phyloP scores from a whole-genome alignment of 2,797 vertebrate genomes.

The Okamejei kenojei region DNA sequence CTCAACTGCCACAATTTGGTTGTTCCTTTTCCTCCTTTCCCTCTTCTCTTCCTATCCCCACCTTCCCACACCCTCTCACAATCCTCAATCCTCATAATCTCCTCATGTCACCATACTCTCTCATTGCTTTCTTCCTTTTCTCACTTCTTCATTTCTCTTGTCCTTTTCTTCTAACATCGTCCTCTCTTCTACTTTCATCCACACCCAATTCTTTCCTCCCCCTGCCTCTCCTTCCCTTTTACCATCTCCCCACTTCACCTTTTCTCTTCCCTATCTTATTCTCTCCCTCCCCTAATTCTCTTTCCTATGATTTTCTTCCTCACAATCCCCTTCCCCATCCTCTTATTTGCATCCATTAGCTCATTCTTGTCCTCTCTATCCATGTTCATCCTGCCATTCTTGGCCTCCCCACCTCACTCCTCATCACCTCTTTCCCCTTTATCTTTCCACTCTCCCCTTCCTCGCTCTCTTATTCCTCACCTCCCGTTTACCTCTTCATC shows the following conservation, averaged over 20 bases:
- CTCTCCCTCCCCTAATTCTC: not conserved
- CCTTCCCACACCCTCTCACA: not conserved
- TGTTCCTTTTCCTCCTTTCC: not conserved
- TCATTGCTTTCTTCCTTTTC: not conserved
- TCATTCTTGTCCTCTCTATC: not conserved
- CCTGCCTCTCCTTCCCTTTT: not conserved
- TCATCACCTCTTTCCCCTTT: not conserved
- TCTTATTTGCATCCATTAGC: too few relatives aligned
- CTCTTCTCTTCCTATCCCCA: not conserved
- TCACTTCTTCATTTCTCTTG: slow-evolving; percentile 30
- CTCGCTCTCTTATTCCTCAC: too few relatives aligned
- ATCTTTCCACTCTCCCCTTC: too few relatives aligned
- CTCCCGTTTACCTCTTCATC: not conserved
- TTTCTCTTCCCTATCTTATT: too few relatives aligned
- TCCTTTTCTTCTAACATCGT: not conserved
- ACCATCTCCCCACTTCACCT: not conserved
- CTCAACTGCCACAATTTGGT: not conserved
- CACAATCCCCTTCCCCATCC: not conserved
- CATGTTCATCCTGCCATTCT: too few relatives aligned
- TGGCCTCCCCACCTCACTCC: not conserved
- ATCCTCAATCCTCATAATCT: too few relatives aligned
- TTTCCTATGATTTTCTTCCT: too few relatives aligned
- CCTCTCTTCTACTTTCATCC: not conserved
- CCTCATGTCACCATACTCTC: too few relatives aligned
- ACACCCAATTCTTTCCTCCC: not conserved